Evolutionary conservation across 2,797 vertebrate genomes (phyloP), one percentile per base, ranked within the genome.

Genomic region (Todus mexicanus): DNA sequence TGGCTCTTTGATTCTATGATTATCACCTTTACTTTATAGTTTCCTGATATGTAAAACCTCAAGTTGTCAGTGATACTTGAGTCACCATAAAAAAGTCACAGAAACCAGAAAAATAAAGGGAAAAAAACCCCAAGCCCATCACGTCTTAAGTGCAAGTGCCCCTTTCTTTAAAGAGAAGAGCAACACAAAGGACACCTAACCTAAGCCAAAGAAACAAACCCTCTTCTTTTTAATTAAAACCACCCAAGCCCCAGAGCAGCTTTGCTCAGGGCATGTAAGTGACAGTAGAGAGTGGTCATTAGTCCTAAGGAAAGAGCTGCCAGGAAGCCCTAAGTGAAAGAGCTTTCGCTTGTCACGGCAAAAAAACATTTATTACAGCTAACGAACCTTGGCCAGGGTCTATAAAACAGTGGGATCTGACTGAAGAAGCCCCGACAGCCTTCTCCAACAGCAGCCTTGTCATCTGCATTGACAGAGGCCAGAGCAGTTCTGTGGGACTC

Each of bases 381-480:
- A 80, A 94, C 9, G 33, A 96, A 64, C 71, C 85, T 76, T 25
- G 84, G 19, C 37, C 21, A 6, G 42, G 56, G 15, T 48, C 74
- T 94, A 19, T 73, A 33, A 31, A 89, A 12, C 31, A 14, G 40
- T 7, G 31, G 33, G 59, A 89, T 89, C 80, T 42, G 85, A 16
- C 35, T 56, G 90, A 76, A 92, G 94, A 94, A 93, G 85, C 81
- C 64, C 40, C 19, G 5, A 26, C 40, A 2, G 25, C 47, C 73
- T 86, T 81, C 86, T 71, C 26, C 70, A 70, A 70, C 54, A 27
- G 47, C 47, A 65, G 59, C 85, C 93, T 94, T 95, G 95, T 95
- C 95, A 95, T 4, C 48, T 38, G 61, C 7, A 0, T 17, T 96
- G 96, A 97, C 64, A 91, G 94, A 96, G 95, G 86, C 96, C 96